Conservation (phyloP, 2,888 invertebrate genomes). For the Parnassius mnemosyne region DNA sequence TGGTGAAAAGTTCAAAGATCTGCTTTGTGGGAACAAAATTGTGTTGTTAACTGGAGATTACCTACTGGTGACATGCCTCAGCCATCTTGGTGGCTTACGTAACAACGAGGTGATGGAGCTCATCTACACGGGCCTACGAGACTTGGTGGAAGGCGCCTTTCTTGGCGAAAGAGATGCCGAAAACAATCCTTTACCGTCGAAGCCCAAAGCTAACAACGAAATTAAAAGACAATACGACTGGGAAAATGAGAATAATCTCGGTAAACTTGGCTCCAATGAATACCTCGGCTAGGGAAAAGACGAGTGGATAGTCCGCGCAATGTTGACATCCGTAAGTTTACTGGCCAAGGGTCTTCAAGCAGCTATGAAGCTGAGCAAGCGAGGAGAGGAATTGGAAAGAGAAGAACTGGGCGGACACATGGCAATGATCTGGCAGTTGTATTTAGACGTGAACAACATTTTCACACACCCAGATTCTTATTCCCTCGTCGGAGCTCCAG, state of each 20-base stretch:
- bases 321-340: constrained; percentile 66
- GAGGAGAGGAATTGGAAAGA: constrained; percentile 51
- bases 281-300: constrained; percentile 65
- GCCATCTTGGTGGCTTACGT: constrained; percentile 60
- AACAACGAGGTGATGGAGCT: constrained; percentile 69
- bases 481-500: constrained; percentile 66
- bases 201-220: constrained; percentile 56
- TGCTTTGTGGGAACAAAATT: constrained; percentile 70
- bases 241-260: constrained; percentile 64
- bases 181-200: constrained; percentile 56
- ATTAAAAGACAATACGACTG: constrained; percentile 50
- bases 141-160: constrained; percentile 68
- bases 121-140: constrained; percentile 66
- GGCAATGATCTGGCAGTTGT: constrained; percentile 68
- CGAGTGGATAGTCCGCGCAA: constrained; percentile 65
- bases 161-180: constrained; percentile 55
- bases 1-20: constrained; percentile 58
- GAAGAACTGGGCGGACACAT: constrained; percentile 66
- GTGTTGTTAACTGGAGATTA: constrained; percentile 70
- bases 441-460: constrained; percentile 69
- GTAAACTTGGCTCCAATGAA: constrained; percentile 61
- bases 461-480: constrained; percentile 66
- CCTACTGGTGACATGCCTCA: constrained; percentile 62
- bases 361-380: constrained; percentile 63
- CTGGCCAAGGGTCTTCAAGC: constrained; percentile 70